phyloP scores from a whole-genome alignment of 2,797 vertebrate species.

The Glossophaga mutica region DNA sequence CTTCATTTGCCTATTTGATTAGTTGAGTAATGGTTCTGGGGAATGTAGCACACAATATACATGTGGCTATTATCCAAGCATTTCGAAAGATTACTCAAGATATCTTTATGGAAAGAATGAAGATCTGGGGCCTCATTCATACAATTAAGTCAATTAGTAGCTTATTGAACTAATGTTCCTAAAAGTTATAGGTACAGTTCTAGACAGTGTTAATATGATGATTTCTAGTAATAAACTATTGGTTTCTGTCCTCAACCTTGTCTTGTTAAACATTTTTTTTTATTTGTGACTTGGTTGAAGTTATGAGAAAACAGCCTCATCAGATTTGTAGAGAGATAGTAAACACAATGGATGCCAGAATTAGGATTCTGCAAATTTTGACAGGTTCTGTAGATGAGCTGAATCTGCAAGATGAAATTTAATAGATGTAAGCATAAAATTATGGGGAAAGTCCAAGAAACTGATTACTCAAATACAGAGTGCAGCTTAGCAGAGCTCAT shows the following conservation, averaged over 20 bases:
- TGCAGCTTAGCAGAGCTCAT: not conserved
- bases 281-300: not conserved
- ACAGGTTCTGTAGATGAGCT: not conserved
- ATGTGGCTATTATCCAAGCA: not conserved
- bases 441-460: not conserved
- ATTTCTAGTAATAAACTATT: not conserved
- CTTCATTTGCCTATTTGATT: not conserved
- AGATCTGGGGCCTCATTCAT: not conserved
- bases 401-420: slow-evolving; percentile 31
- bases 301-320: not conserved
- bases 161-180: not conserved
- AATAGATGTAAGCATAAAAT: not conserved
- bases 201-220: not conserved
- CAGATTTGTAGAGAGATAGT: not conserved
- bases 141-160: not conserved
- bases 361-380: slow-evolving; percentile 14
- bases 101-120: not conserved
- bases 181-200: not conserved
- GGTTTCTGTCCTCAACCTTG: not conserved
- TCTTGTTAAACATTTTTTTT: not conserved
- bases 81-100: not conserved
- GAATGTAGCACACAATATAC: not conserved
- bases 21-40: not conserved
- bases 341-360: not conserved
- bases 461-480: not conserved